These are phyloP conservation scores for Lathronympha strigana DNA, from an alignment of 2,888 invertebrate genomes.

Conservation along the genomic window DNA sequence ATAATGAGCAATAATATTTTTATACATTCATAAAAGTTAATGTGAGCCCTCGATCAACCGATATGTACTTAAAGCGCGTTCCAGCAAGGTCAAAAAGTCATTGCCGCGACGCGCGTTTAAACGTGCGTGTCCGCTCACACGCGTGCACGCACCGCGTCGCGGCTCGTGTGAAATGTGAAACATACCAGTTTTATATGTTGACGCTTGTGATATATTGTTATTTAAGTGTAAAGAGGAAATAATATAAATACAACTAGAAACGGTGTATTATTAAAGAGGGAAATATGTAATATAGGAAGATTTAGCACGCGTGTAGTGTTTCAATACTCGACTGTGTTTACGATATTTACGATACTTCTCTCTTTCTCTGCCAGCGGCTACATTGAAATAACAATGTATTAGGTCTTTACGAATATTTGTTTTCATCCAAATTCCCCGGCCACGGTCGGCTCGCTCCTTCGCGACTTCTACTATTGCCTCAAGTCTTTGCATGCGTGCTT, in stretches of 20 bases:
- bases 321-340: constrained; percentile 62
- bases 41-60: constrained; percentile 62
- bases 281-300: constrained; percentile 66
- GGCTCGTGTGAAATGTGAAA: constrained; percentile 46
- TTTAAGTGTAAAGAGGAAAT: constrained; percentile 82
- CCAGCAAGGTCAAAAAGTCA: constrained; percentile 72
- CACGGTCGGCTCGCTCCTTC: constrained; percentile 50
- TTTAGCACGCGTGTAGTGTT: constrained; percentile 75
- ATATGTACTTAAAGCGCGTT: constrained; percentile 49
- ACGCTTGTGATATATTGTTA: constrained; percentile 84
- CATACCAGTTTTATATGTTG: constrained; percentile 76
- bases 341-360: no score
- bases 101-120: constrained; percentile 47
- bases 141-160: constrained; percentile 27
- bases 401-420: constrained; percentile 63
- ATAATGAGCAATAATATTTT: constrained; percentile 84
- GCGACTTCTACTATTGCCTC: constrained; percentile 70
- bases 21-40: constrained; percentile 79
- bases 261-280: constrained; percentile 68
- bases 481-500: constrained; percentile 83
- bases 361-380: constrained; percentile 58
- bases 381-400: constrained; percentile 84
- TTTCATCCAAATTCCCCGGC: constrained; percentile 81
- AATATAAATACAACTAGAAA: constrained; percentile 75
- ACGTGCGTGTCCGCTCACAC: constrained; percentile 12